Percentiles rank a stretch among this genome's conserved stretches.
phyloP scores from a whole-genome alignment of 2,888 invertebrate genomes.

The Invenusta paracnida region DNA sequence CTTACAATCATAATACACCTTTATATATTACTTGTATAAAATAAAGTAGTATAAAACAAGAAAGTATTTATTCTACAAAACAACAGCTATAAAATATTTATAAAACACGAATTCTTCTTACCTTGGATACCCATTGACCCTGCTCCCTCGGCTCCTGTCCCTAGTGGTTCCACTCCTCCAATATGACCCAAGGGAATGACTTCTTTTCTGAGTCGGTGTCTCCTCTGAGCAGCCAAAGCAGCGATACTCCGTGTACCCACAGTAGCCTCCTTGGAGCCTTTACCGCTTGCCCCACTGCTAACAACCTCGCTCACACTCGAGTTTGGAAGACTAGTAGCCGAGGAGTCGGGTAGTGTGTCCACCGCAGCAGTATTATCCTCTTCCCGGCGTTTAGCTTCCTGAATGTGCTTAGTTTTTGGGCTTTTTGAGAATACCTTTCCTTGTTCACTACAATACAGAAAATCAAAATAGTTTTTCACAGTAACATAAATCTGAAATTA shows the following conservation, averaged over 20 bases:
- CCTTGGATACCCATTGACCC: too few species aligned
- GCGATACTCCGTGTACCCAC: slow-evolving; percentile 56
- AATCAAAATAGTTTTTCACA: too few species aligned
- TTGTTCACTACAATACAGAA: slow-evolving; percentile 44
- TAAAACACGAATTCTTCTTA: too few species aligned
- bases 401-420: slow-evolving; percentile 49
- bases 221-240: slow-evolving; percentile 52
- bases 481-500: too few species aligned
- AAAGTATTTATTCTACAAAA: too few species aligned
- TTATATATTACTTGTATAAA: too few species aligned
- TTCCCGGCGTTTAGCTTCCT: slow-evolving; percentile 42
- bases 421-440: slow-evolving; percentile 52
- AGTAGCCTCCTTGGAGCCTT: slow-evolving; percentile 47
- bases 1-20: too few species aligned
- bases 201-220: slow-evolving; percentile 30
- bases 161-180: not conserved
- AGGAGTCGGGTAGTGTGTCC: not conserved
- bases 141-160: too few species aligned
- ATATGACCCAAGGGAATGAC: not conserved
- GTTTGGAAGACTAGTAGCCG: not conserved
- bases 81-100: too few species aligned
- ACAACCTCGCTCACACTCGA: not conserved
- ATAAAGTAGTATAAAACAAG: too few species aligned
- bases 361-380: not conserved
- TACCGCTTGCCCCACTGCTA: not conserved